These are phyloP conservation scores for Acanthiza pusilla DNA, from an alignment of 2,797 vertebrate species.

Conservation along the genomic window DNA sequence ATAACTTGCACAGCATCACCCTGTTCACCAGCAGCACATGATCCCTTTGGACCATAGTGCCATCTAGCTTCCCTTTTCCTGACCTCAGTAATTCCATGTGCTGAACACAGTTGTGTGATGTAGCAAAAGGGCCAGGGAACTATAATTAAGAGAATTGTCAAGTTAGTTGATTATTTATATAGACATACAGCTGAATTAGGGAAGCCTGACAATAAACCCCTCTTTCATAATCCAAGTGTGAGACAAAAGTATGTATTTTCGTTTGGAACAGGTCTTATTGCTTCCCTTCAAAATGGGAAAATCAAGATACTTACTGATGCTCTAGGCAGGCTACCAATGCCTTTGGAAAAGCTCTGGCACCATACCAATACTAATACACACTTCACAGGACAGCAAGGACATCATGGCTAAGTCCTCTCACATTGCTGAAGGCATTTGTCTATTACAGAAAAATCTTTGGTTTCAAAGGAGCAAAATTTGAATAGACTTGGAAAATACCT, in stretches of 20 bases:
- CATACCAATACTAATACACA: neutral
- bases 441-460: neutral
- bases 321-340: neutral
- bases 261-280: neutral
- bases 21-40: neutral
- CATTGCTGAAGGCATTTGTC: neutral
- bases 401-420: neutral
- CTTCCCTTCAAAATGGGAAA: neutral
- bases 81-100: neutral
- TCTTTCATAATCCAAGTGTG: neutral
- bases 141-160: neutral
- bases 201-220: neutral
- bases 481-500: neutral
- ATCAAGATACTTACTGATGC: neutral
- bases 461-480: neutral
- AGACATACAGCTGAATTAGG: neutral
- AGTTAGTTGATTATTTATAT: neutral
- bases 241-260: neutral
- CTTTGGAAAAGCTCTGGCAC: neutral
- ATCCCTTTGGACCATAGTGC: slow-evolving; percentile 56
- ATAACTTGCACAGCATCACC: neutral
- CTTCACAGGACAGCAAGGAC: neutral
- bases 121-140: neutral
- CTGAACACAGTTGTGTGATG: neutral
- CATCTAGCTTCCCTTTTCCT: slow-evolving; percentile 64